Conservation (phyloP, 2,113 vertebrate genomes). For the Oncorhynchus gorbuscha region DNA sequence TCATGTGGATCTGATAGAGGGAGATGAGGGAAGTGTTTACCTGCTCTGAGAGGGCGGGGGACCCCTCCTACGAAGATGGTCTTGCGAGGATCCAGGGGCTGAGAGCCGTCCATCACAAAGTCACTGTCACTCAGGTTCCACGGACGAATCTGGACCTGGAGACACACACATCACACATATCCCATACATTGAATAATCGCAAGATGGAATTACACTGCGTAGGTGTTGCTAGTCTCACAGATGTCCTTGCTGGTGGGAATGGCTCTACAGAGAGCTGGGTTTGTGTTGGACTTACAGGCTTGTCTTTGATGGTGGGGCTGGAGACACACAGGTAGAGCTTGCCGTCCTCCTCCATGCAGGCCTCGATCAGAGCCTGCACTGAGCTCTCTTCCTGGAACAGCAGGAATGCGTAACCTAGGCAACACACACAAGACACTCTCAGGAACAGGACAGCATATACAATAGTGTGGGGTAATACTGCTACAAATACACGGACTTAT, state of each 20-base stretch:
- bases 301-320: conserved; percentile 98
- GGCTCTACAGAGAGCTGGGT: neutral
- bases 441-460: neutral
- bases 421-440: conserved; percentile 31
- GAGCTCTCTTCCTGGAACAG: conserved; percentile 98
- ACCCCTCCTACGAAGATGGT: conserved; percentile 99
- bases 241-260: no score
- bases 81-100: conserved; percentile 95
- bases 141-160: conserved; percentile 94
- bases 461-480: neutral
- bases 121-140: conserved; percentile 98
- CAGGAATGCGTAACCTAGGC: conserved; percentile 93
- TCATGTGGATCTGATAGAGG: no score
- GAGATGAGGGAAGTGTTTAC: conserved; percentile 59
- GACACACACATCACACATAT: conserved; percentile 5
- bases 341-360: conserved; percentile 95
- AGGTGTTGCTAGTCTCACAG: neutral
- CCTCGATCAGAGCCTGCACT: conserved; percentile 95
- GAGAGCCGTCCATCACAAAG: conserved; percentile 98
- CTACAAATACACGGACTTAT: neutral
- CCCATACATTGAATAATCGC: neutral
- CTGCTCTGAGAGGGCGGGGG: conserved; percentile 92
- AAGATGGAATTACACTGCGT: neutral
- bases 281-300: conserved; percentile 85
- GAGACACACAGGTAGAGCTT: conserved; percentile 98